Conservation (phyloP, 2,888 invertebrate genomes). For the Hyalella azteca region DNA sequence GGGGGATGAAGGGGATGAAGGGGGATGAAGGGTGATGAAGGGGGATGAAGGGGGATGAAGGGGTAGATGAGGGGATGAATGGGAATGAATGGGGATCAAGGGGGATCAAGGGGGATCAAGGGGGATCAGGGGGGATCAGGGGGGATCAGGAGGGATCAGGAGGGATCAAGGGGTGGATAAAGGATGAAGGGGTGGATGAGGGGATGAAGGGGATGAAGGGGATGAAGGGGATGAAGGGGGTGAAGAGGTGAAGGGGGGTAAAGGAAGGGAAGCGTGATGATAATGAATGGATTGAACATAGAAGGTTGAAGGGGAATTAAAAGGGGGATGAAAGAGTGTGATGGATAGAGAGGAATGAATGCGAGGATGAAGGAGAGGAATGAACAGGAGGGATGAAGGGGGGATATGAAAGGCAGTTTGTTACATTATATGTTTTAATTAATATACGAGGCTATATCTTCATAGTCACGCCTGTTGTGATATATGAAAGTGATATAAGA, state of each 20-base stretch:
- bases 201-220: not conserved
- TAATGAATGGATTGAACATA: not conserved
- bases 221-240: not conserved
- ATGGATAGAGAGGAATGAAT: not conserved
- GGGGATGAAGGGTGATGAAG: not conserved
- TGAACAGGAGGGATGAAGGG: conserved; percentile 3
- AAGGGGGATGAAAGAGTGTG: not conserved
- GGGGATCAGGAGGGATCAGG: not conserved
- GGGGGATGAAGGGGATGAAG: not conserved
- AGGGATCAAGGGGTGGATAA: not conserved
- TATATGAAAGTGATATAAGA: not conserved
- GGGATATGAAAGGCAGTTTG: not conserved
- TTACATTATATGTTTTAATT: not conserved
- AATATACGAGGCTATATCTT: not conserved
- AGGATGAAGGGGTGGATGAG: not conserved
- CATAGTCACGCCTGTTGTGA: not conserved
- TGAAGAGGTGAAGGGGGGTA: not conserved
- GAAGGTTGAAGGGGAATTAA: not conserved
- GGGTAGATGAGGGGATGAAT: not conserved
- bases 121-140: not conserved
- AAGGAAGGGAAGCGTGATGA: not conserved
- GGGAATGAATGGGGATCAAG: not conserved
- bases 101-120: not conserved
- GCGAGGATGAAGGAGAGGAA: not conserved
- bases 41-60: not conserved